phyloP scores from a whole-genome alignment of 2,113 vertebrate species.

The Blennius ocellaris region DNA sequence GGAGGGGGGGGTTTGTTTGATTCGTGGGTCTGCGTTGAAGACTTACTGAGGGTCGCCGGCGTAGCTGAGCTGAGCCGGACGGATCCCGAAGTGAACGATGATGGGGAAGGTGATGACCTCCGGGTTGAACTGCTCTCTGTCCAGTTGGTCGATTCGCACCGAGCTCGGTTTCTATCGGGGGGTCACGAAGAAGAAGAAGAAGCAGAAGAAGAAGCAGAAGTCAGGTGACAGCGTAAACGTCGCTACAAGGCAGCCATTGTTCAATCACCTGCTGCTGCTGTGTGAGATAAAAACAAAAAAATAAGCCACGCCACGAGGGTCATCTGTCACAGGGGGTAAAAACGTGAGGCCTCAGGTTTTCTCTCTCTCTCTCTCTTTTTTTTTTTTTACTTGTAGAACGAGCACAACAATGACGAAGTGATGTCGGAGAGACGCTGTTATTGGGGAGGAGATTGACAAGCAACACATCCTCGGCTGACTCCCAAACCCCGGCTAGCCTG shows the following conservation, averaged over 20 bases:
- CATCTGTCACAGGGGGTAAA: conserved; percentile 34
- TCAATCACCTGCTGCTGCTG: conserved; percentile 40
- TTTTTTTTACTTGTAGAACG: background rate
- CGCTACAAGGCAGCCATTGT: conserved; percentile 32
- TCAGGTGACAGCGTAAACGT: background rate
- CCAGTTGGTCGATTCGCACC: conserved; percentile 98
- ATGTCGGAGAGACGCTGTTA: conserved; percentile 33
- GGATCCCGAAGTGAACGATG: conserved; percentile 98
- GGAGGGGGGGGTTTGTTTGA: conserved; percentile 4
- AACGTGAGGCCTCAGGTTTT: background rate
- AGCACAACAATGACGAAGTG: conserved; percentile 38
- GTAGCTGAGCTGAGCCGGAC: conserved; percentile 98
- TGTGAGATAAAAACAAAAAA: conserved; percentile 32
- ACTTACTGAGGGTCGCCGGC: conserved; percentile 99
- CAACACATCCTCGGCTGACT: conserved; percentile 53
- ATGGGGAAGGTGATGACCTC: conserved; percentile 99
- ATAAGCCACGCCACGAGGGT: conserved; percentile 31
- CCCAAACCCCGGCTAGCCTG: conserved; percentile 62
- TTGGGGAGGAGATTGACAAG: conserved; percentile 60
- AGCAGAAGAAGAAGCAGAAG: background rate
- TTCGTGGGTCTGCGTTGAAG: conserved; percentile 3
- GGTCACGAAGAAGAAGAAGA: background rate
- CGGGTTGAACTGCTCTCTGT: conserved; percentile 97
- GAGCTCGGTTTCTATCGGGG: conserved; percentile 94
- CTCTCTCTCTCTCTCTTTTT: no score